Conservation (phyloP, 1,140 invertebrate species). For the Ceratina calcarata region DNA sequence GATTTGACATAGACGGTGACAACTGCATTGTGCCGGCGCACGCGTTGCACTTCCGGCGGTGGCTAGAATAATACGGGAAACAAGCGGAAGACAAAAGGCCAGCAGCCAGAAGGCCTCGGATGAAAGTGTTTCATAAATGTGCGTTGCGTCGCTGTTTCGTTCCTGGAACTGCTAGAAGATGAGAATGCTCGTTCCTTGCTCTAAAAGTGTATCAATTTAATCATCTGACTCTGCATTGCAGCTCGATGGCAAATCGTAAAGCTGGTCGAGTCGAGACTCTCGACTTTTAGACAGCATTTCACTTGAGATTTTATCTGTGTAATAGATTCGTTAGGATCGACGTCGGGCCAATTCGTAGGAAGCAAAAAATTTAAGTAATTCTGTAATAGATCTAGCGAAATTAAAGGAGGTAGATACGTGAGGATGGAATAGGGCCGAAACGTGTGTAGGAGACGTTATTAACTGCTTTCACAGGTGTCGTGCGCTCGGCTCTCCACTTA, state of each 20-base stretch:
- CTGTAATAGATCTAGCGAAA: no score
- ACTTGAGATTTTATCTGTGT: no score
- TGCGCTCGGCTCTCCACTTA: neutral
- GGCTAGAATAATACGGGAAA: conserved; percentile 19
- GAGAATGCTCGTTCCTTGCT: neutral
- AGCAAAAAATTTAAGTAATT: no score
- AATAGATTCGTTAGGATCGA: no score
- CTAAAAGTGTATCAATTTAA: neutral
- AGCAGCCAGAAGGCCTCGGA: conserved; percentile 22
- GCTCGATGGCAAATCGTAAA: no score
- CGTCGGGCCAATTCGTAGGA: no score
- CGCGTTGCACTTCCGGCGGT: conserved; percentile 16
- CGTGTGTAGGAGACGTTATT: neutral
- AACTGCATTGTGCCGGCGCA: conserved; percentile 14
- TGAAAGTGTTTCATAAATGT: conserved; percentile 35
- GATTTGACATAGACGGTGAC: conserved; percentile 21
- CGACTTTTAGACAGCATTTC: no score
- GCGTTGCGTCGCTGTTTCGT: neutral
- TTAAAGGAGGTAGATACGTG: no score
- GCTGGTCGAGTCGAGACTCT: no score
- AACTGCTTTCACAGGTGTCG: conserved; percentile 6
- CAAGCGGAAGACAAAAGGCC: conserved; percentile 21
- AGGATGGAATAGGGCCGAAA: neutral
- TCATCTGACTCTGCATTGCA: no score
- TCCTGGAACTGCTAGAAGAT: neutral